Evolutionary conservation across 2,797 vertebrate genomes (phyloP).

Genomic region (Eospalax fontanierii): DNA sequence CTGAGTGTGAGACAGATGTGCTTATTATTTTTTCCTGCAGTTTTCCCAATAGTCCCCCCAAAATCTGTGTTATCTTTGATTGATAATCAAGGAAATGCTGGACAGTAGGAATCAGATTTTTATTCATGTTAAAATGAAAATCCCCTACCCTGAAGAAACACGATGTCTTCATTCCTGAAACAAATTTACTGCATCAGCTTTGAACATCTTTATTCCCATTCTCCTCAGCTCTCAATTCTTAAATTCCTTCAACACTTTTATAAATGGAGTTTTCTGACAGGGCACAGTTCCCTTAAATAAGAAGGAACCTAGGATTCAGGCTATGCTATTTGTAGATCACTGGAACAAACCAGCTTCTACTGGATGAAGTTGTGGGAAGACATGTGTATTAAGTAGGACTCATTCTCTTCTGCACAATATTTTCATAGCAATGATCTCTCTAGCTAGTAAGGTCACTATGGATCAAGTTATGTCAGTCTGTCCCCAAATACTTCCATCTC

Average conservation of each 20-base stretch:
- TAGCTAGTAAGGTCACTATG: not conserved
- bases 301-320: not conserved
- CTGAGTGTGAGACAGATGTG: not conserved
- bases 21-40: not conserved
- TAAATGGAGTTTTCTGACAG: constrained; percentile 19
- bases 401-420: not conserved
- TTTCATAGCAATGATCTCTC: not conserved
- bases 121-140: constrained; percentile 7
- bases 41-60: not conserved
- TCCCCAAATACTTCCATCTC: not conserved
- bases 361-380: not conserved
- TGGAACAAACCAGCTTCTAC: not conserved
- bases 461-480: not conserved
- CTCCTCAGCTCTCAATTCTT: constrained; percentile 23
- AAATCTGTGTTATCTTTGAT: not conserved
- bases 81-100: not conserved
- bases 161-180: not conserved
- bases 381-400: not conserved
- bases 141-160: not conserved
- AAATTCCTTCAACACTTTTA: not conserved
- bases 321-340: not conserved
- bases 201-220: not conserved
- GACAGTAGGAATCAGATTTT: not conserved
- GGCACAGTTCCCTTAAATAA: not conserved
- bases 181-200: not conserved